These are phyloP conservation scores for Lordiphosa andalusiaca DNA, from an alignment of 2,888 invertebrate genomes.

Conservation along the genomic window DNA sequence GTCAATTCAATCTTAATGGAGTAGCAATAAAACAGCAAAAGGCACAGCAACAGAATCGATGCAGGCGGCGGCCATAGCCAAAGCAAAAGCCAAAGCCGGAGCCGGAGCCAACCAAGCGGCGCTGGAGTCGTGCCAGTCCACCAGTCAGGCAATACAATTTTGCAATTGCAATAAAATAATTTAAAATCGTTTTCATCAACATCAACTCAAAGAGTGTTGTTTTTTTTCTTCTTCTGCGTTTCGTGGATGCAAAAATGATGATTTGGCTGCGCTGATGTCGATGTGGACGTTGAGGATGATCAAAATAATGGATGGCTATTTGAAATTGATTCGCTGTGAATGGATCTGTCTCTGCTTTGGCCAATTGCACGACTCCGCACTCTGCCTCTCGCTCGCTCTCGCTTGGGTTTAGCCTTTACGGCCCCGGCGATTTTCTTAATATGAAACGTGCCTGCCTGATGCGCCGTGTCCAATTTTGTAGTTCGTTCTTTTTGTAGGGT, in stretches of 20 bases:
- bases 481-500: conserved; percentile 64
- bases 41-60: conserved; percentile 54
- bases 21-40: conserved; percentile 73
- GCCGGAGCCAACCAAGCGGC: conserved; percentile 20
- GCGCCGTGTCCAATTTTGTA: conserved; percentile 70
- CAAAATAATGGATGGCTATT: conserved; percentile 76
- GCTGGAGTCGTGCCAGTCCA: conserved; percentile 21
- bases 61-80: conserved; percentile 29
- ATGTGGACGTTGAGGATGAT: conserved; percentile 49
- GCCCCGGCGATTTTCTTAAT: conserved; percentile 70
- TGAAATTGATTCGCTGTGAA: conserved; percentile 77
- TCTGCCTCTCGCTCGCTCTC: neutral
- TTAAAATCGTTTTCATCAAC: conserved; percentile 79
- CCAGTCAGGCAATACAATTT: conserved; percentile 58
- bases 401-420: conserved; percentile 32
- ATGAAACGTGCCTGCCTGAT: conserved; percentile 75
- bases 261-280: conserved; percentile 55
- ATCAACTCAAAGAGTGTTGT: conserved; percentile 65
- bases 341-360: conserved; percentile 31
- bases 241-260: conserved; percentile 52
- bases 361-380: conserved; percentile 67
- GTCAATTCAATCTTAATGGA: conserved; percentile 72
- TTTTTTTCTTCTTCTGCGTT: conserved; percentile 1
- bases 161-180: conserved; percentile 76
- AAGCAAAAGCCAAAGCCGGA: conserved; percentile 1